These are phyloP conservation scores for Sebastes matsubarae DNA, from an alignment of 2,797 vertebrate genomes.

Conservation along the genomic window DNA sequence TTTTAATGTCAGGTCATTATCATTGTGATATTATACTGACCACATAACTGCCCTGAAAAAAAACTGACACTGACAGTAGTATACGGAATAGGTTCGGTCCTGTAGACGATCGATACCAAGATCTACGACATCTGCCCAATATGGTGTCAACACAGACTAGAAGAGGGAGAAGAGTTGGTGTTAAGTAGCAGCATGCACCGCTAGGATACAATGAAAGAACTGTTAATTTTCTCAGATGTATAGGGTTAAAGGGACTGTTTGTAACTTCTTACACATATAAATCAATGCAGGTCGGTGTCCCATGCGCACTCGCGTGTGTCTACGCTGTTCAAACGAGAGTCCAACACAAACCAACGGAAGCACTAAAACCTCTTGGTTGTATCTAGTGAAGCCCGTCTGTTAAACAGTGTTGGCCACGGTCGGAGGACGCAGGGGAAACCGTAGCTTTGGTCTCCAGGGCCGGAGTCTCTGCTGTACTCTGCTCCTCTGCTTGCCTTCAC, in stretches of 20 bases:
- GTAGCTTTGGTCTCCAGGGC: too few relatives aligned
- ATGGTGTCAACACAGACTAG: neutral
- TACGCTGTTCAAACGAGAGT: too few relatives aligned
- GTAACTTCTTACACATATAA: too few relatives aligned
- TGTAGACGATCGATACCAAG: neutral
- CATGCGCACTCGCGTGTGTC: too few relatives aligned
- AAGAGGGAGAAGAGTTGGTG: neutral
- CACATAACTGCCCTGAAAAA: neutral
- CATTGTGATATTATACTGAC: neutral
- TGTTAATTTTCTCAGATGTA: neutral
- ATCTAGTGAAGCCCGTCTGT: too few relatives aligned
- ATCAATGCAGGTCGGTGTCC: too few relatives aligned
- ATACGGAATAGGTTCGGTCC: neutral
- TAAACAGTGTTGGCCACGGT: too few relatives aligned
- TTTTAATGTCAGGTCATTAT: neutral
- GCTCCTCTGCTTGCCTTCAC: too few relatives aligned
- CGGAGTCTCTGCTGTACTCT: too few relatives aligned
- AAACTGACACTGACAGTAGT: neutral
- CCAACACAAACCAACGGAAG: too few relatives aligned
- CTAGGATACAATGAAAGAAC: neutral
- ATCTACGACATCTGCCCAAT: neutral
- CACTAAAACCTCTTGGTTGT: too few relatives aligned
- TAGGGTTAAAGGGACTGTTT: neutral
- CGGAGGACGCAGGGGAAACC: rapidly evolving
- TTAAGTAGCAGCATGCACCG: neutral